phyloP scores from a whole-genome alignment of 2,797 vertebrate species.

The Chaenodraco wilsoni region DNA sequence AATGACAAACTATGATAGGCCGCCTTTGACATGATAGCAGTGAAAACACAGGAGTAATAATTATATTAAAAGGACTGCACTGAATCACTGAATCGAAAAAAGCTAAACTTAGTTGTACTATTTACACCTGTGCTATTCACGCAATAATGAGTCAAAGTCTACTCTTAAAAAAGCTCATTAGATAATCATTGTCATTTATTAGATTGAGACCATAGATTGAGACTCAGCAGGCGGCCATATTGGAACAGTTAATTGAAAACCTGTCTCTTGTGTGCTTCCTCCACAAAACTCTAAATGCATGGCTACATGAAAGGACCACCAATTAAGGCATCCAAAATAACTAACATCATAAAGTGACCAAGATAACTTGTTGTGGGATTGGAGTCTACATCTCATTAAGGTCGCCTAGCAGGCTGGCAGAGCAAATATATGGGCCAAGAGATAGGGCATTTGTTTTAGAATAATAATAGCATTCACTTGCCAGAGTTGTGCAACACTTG shows the following conservation, averaged over 20 bases:
- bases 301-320: constrained; percentile 51
- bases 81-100: neutral
- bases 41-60: neutral
- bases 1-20: neutral
- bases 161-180: neutral
- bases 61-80: neutral
- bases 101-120: neutral
- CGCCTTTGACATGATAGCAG: neutral
- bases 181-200: neutral
- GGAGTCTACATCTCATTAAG: constrained; percentile 60
- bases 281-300: constrained; percentile 34
- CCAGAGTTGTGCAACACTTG: constrained; percentile 79
- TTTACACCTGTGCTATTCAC: constrained; percentile 9
- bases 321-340: constrained; percentile 76
- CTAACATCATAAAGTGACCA: constrained; percentile 67
- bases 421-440: constrained; percentile 44
- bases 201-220: constrained; percentile 9
- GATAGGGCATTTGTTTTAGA: constrained; percentile 68
- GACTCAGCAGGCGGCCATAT: neutral
- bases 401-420: constrained; percentile 49
- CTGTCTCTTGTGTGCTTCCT: constrained; percentile 15
- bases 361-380: constrained; percentile 63
- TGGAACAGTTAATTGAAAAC: constrained; percentile 2
- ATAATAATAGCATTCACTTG: constrained; percentile 76
- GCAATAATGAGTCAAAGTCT: neutral